phyloP scores from a whole-genome alignment of 2,888 invertebrate genomes.

The Drosophila siamana region DNA sequence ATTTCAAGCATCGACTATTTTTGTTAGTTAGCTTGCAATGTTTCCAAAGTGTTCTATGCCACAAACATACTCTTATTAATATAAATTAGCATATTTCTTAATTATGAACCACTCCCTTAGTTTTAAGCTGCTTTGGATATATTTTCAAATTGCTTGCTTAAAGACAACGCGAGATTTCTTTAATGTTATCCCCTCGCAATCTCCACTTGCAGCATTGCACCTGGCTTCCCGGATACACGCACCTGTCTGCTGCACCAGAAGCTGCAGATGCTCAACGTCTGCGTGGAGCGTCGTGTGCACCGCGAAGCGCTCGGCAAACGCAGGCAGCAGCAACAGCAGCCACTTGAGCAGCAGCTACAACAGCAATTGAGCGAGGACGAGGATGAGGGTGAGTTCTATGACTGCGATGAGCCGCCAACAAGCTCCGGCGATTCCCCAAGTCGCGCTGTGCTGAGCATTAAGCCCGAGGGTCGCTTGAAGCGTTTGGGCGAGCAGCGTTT shows the following conservation, averaged over 20 bases:
- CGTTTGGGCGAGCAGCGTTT: constrained; percentile 89
- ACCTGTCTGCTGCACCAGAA: constrained; percentile 97
- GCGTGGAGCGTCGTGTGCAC: constrained; percentile 88
- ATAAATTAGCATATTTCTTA: no score
- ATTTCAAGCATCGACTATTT: no score
- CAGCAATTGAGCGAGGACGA: constrained; percentile 39
- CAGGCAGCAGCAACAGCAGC: constrained; percentile 66
- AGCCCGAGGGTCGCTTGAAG: constrained; percentile 90
- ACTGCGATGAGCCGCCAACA: constrained; percentile 88
- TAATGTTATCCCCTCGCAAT: not conserved
- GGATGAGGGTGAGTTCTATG: constrained; percentile 91
- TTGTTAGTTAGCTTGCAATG: no score
- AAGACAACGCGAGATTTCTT: no score
- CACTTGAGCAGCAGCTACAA: constrained; percentile 1
- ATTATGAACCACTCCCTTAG: no score
- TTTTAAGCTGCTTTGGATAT: no score
- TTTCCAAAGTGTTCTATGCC: no score
- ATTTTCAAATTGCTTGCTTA: no score
- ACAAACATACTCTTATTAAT: no score
- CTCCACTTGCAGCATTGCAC: constrained; percentile 87
- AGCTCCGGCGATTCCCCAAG: constrained; percentile 35
- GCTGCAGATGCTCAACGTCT: constrained; percentile 94
- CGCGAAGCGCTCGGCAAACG: constrained; percentile 76
- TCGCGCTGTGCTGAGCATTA: constrained; percentile 85
- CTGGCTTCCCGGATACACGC: constrained; percentile 93